Conservation (phyloP, 2,888 invertebrate genomes). For the Drosophila recens region DNA sequence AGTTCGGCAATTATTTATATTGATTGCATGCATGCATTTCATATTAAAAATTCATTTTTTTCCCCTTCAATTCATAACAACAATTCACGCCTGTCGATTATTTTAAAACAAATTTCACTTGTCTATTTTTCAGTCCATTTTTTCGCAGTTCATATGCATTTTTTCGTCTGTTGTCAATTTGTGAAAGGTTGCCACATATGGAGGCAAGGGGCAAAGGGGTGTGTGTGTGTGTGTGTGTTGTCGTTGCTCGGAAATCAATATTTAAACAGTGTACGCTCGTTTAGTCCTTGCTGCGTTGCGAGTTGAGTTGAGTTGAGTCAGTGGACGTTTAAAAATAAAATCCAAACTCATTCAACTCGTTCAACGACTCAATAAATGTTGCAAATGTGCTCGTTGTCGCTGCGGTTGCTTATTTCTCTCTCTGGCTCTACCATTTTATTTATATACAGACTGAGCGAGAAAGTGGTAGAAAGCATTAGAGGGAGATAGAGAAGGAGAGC, state of each 20-base stretch:
- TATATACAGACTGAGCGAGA: slow-evolving; percentile 51
- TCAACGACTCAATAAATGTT: slow-evolving; percentile 82
- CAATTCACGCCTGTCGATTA: slow-evolving; percentile 44
- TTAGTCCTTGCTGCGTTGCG: slow-evolving; percentile 63
- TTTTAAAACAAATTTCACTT: slow-evolving; percentile 60
- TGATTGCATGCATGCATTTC: slow-evolving; percentile 26
- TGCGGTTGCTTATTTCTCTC: slow-evolving; percentile 54
- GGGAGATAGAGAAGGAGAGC: slow-evolving; percentile 7
- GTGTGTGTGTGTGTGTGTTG: slow-evolving; percentile 31
- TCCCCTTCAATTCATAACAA: slow-evolving; percentile 8
- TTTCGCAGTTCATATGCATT: slow-evolving; percentile 3
- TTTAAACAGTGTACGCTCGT: slow-evolving; percentile 73
- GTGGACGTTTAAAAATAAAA: slow-evolving; percentile 77
- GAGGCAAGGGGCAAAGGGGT: neutral
- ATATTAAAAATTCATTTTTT: slow-evolving; percentile 18
- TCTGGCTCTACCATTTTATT: slow-evolving; percentile 57
- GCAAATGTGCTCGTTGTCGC: slow-evolving; percentile 75
- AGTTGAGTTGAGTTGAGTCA: slow-evolving; percentile 48
- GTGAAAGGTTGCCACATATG: slow-evolving; percentile 27
- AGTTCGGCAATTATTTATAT: slow-evolving; percentile 21
- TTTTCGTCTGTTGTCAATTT: slow-evolving; percentile 51
- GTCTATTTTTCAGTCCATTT: slow-evolving; percentile 33
- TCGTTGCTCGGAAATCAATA: slow-evolving; percentile 74
- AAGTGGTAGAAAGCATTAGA: neutral
- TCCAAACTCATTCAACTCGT: slow-evolving; percentile 80